Evolutionary conservation across 2,888 invertebrate species (phyloP), one percentile per base, ranked within the genome.

Genomic region (Ceriagrion tenellum): DNA sequence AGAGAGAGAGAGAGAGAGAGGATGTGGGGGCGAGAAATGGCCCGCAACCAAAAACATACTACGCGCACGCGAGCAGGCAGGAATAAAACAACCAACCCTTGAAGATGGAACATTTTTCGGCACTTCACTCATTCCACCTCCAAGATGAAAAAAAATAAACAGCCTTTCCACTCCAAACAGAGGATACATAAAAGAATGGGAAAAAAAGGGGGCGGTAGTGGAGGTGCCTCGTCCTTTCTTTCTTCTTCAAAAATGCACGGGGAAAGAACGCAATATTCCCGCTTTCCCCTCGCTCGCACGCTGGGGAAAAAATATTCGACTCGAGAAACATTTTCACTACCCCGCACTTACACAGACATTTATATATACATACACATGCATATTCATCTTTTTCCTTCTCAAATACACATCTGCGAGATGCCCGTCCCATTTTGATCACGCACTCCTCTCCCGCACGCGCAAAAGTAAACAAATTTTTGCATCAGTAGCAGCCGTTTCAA

Each of bases 61-160:
- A 59, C 69, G 69, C 69, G 69, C 16, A 26, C 81, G 30, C 3
- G 35, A n/a, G 69, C 1, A 81, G 18, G 18, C 30, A 81, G 30
- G 18, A 30, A 81, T 81, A 81, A 81, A 81, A 81, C 81, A 30
- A 35, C 30, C 81, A 18, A 18, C 35, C 81, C 35, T 81, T 18
- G 12, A 69, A 81, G 81, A 81, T 3, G 16, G 81, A 81, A 81
- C 81, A 81, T 81, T 81, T 81, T 81, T 81, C 81, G 81, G 81
- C 81, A 35, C 81, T 81, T 30, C 81, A 16, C 81, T 81, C 81
- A 81, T 16, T 35, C 81, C 81, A 35, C 16, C 35, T 26, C 81
- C 16, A n/a, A n/a, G 81, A 12, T 20, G 69, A 12, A n/a, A 26
- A 69, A 26, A 69, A 35, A 81, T 13, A 81, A 30, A 81, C 81